Evolutionary conservation across 2,113 vertebrate genomes (phyloP).

Genomic region (Dasyurus viverrinus): DNA sequence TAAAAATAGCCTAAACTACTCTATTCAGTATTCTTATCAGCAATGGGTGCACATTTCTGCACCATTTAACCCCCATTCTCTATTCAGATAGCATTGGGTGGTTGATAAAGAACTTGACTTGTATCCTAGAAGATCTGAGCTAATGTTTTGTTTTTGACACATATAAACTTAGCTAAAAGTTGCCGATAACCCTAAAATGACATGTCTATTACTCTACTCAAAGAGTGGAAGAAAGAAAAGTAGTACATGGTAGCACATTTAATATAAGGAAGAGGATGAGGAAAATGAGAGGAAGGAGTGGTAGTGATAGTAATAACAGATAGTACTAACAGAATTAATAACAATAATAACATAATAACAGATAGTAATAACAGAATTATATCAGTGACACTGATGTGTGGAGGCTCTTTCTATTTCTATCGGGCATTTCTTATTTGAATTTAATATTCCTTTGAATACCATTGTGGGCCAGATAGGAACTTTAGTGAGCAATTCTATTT

Average conservation of each 20-base stretch:
- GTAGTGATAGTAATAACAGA: not conserved
- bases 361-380: not conserved
- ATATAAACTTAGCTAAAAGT: not conserved
- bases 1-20: not conserved
- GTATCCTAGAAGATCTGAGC: not conserved
- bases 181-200: not conserved
- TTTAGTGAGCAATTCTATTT: not conserved
- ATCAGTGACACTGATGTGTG: not conserved
- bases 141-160: not conserved
- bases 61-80: not conserved
- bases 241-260: not conserved
- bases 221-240: not conserved
- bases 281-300: not conserved
- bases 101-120: not conserved
- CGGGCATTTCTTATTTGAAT: not conserved
- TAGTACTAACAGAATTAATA: not conserved
- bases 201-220: not conserved
- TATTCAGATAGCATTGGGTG: not conserved
- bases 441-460: not conserved
- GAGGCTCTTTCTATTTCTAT: not conserved
- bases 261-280: no score
- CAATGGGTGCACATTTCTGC: not conserved
- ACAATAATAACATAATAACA: no score
- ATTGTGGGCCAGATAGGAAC: not conserved
- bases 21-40: not conserved